Conservation (phyloP, 2,888 invertebrate genomes). For the Sycophila texana region DNA sequence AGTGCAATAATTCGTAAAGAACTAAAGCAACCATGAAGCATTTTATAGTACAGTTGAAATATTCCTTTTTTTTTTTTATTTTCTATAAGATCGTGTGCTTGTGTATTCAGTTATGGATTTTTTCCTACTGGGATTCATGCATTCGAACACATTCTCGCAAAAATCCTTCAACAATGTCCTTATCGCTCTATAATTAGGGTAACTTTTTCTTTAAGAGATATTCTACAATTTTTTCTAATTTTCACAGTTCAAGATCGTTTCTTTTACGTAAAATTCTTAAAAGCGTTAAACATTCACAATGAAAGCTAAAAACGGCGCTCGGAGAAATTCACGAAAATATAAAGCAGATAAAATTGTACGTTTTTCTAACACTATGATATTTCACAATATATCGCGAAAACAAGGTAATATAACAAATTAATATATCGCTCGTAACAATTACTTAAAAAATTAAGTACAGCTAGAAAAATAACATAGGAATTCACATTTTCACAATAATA, state of each 20-base stretch:
- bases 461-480: too few relatives aligned
- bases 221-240: not conserved
- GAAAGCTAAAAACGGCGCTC: too few relatives aligned
- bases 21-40: conserved; percentile 13
- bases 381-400: too few relatives aligned
- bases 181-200: not conserved
- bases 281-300: too few relatives aligned
- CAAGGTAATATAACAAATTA: too few relatives aligned
- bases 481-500: too few relatives aligned
- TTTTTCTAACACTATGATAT: too few relatives aligned
- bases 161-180: not conserved
- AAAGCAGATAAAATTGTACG: too few relatives aligned
- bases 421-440: too few relatives aligned
- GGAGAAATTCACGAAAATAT: too few relatives aligned
- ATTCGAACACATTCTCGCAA: conserved; percentile 5
- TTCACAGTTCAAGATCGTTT: conserved; percentile 3
- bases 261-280: not conserved
- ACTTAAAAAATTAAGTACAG: too few relatives aligned
- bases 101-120: conserved; percentile 28
- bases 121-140: conserved; percentile 10
- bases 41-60: not conserved
- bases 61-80: conserved; percentile 7
- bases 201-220: conserved; percentile 6
- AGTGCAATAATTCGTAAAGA: not conserved
- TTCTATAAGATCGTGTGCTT: not conserved